phyloP scores from a whole-genome alignment of 2,888 invertebrate species.

The Hofmannophila pseudospretella region DNA sequence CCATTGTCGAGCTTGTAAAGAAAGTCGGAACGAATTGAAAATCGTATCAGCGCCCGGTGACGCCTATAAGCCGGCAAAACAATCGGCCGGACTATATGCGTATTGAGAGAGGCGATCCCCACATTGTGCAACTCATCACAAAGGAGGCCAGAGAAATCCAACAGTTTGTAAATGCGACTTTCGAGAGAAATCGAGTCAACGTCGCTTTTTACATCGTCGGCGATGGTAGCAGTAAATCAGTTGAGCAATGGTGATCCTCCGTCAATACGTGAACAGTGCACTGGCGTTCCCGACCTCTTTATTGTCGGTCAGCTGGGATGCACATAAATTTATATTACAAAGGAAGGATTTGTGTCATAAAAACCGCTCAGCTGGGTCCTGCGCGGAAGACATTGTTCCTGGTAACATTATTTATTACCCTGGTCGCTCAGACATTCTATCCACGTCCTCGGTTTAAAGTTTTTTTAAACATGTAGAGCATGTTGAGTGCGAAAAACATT shows the following conservation, averaged over 20 bases:
- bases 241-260: conserved; percentile 38
- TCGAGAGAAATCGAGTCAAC: conserved; percentile 50
- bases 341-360: conserved; percentile 11
- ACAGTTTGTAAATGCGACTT: conserved; percentile 52
- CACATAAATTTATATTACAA: conserved; percentile 19
- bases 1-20: conserved; percentile 54
- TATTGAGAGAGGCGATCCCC: conserved; percentile 47
- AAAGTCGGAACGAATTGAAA: conserved; percentile 72
- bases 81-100: conserved; percentile 53
- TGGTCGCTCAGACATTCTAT: not conserved
- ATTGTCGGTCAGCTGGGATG: conserved; percentile 37
- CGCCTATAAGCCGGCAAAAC: conserved; percentile 66
- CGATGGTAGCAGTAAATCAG: conserved; percentile 59
- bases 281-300: conserved; percentile 24
- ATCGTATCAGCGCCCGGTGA: conserved; percentile 61
- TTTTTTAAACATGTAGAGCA: no score
- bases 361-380: conserved; percentile 14
- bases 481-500: no score
- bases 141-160: conserved; percentile 65
- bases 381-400: conserved; percentile 23
- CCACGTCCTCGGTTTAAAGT: no score
- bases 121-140: conserved; percentile 68
- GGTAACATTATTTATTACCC: conserved; percentile 2
- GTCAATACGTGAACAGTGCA: conserved; percentile 39
- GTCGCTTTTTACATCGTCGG: conserved; percentile 35